phyloP scores from a whole-genome alignment of 1,140 invertebrate genomes.

The Eriocheir sinensis region DNA sequence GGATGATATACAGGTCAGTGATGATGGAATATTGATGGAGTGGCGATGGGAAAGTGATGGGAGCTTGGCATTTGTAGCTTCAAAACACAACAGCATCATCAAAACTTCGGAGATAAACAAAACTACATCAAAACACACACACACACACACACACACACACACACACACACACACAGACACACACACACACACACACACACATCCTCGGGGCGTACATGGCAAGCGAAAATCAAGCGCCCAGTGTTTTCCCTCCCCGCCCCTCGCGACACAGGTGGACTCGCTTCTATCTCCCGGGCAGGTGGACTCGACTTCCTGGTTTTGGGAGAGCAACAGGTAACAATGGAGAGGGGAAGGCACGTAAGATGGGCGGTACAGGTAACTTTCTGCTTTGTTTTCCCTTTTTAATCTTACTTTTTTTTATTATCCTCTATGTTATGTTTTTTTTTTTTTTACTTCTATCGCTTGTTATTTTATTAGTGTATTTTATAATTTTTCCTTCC shows the following conservation, averaged over 20 bases:
- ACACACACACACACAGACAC: conserved; percentile 11
- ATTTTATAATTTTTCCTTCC: not conserved
- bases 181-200: conserved; percentile 22
- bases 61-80: too few relatives aligned
- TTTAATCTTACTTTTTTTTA: not conserved
- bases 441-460: not conserved
- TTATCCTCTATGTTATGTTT: not conserved
- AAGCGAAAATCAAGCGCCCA: not conserved
- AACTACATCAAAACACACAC: too few relatives aligned
- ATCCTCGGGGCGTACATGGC: not conserved
- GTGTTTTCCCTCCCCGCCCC: not conserved
- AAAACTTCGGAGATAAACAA: too few relatives aligned
- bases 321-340: not conserved
- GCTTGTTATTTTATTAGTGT: not conserved
- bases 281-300: too few relatives aligned
- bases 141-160: conserved; percentile 22
- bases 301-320: not conserved
- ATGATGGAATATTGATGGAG: too few relatives aligned
- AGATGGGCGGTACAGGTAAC: not conserved
- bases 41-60: too few relatives aligned
- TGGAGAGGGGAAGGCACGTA: not conserved
- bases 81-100: too few relatives aligned
- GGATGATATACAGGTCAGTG: too few relatives aligned
- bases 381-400: conserved; percentile 1
- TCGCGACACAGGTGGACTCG: too few relatives aligned